Percentiles rank a stretch among this genome's conserved stretches.
Evolutionary conservation across 2,888 invertebrate species (phyloP).

Genomic region (Cerceris rybyensis): DNA sequence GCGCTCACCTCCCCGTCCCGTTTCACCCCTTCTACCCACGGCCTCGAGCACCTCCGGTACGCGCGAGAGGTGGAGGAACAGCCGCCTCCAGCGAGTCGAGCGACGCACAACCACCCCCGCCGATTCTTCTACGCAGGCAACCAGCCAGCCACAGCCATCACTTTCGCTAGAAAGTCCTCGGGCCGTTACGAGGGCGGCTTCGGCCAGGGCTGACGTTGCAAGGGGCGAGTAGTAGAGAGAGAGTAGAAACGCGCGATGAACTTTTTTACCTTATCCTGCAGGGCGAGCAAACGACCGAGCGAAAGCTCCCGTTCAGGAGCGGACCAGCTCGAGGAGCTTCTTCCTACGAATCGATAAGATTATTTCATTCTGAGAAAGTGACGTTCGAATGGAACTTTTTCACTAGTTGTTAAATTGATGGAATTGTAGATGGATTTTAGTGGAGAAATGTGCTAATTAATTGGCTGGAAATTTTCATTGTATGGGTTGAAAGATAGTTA

Average conservation of each 20-base stretch:
- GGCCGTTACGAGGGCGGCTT: constrained; percentile 53
- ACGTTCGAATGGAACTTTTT: constrained; percentile 22
- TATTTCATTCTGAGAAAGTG: constrained; percentile 51
- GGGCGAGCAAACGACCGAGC: background rate
- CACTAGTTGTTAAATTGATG: background rate
- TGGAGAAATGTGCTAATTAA: no score
- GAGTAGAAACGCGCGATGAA: constrained; percentile 21
- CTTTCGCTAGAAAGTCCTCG: constrained; percentile 72
- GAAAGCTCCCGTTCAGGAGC: constrained; percentile 13
- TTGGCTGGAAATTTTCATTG: background rate
- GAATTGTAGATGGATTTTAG: constrained; percentile 10
- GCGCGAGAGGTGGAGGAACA: constrained; percentile 52
- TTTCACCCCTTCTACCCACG: constrained; percentile 30
- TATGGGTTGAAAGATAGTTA: background rate
- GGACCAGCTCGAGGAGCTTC: constrained; percentile 7
- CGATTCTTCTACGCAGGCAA: constrained; percentile 65
- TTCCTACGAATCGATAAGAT: constrained; percentile 57
- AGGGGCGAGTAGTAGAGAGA: constrained; percentile 48
- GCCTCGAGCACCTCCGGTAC: constrained; percentile 32
- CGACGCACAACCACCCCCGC: constrained; percentile 47
- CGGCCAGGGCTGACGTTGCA: constrained; percentile 67
- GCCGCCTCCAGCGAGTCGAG: constrained; percentile 38
- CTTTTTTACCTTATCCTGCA: constrained; percentile 15
- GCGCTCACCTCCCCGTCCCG: background rate
- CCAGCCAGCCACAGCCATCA: constrained; percentile 72